Conservation (phyloP, 2,797 vertebrate species). For the Buphagus erythrorhynchus region DNA sequence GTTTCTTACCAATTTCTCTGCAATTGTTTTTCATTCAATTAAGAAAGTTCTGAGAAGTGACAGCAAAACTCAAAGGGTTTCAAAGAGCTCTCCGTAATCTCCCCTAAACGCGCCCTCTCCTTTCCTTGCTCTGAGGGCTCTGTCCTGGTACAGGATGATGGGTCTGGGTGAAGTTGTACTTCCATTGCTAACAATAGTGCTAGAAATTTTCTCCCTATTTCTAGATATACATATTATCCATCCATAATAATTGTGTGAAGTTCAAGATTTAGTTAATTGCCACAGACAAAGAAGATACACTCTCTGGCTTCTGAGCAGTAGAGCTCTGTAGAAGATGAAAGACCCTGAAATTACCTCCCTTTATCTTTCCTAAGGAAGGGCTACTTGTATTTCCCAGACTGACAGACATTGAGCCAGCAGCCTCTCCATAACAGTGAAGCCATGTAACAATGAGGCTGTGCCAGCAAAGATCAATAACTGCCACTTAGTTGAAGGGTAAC, state of each 20-base stretch:
- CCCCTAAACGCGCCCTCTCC: fast-evolving
- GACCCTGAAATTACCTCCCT: not conserved
- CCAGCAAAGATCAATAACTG: slow-evolving; percentile 41
- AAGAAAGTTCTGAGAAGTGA: not conserved
- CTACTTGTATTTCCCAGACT: not conserved
- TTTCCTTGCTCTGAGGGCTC: not conserved
- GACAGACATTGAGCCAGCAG: not conserved
- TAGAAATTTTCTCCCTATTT: not conserved
- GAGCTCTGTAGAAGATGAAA: not conserved
- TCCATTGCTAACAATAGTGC: not conserved
- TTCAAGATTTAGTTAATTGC: slow-evolving; percentile 13
- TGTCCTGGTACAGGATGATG: not conserved
- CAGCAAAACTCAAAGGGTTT: not conserved
- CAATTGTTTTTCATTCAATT: not conserved
- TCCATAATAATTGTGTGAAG: not conserved
- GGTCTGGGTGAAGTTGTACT: not conserved
- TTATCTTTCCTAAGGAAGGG: not conserved
- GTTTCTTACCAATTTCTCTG: not conserved
- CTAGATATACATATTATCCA: not conserved
- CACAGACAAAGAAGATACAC: not conserved
- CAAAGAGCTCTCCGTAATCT: not conserved
- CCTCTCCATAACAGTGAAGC: not conserved
- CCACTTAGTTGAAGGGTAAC: slow-evolving; percentile 30
- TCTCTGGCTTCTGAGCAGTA: not conserved
- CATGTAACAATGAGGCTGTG: slow-evolving; percentile 4